phyloP scores from a whole-genome alignment of 2,888 invertebrate genomes.

The Boloria euphrosyne region DNA sequence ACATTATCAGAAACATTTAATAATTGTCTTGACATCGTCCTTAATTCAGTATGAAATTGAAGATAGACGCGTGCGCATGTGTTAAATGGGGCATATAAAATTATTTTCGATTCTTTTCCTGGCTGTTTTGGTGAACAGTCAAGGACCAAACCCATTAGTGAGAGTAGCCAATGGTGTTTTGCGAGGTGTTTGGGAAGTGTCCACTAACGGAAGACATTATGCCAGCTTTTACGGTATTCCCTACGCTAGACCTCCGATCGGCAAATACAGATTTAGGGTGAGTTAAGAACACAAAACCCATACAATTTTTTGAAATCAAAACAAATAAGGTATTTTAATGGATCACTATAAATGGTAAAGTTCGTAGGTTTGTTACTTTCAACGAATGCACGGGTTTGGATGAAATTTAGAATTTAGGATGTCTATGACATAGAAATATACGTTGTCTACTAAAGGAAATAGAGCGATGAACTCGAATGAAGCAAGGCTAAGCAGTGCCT shows the following conservation, averaged over 20 bases:
- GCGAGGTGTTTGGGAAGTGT: slow-evolving; percentile 67
- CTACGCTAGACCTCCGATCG: slow-evolving; percentile 85
- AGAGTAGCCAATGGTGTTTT: slow-evolving; percentile 62
- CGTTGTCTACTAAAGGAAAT: too few species aligned
- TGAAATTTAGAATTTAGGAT: too few species aligned
- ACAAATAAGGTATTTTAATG: too few species aligned
- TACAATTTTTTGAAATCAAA: neutral
- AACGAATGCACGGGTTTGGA: too few species aligned
- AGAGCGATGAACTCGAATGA: too few species aligned
- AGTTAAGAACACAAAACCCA: slow-evolving; percentile 41
- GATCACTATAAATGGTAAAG: too few species aligned
- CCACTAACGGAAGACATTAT: slow-evolving; percentile 68
- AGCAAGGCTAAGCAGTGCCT: too few species aligned
- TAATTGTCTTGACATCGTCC: neutral
- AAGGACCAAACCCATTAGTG: slow-evolving; percentile 60
- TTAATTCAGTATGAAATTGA: slow-evolving; percentile 9
- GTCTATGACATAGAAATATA: too few species aligned
- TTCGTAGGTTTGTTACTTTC: too few species aligned
- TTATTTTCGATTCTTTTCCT: slow-evolving; percentile 49
- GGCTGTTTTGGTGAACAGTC: slow-evolving; percentile 46
- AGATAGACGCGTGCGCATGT: slow-evolving; percentile 49
- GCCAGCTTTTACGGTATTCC: slow-evolving; percentile 86
- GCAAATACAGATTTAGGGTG: slow-evolving; percentile 83
- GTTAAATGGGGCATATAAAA: slow-evolving; percentile 48
- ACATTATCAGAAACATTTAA: neutral